These are phyloP conservation scores for Musca domestica DNA, from an alignment of 1,140 invertebrate species.

Conservation along the genomic window DNA sequence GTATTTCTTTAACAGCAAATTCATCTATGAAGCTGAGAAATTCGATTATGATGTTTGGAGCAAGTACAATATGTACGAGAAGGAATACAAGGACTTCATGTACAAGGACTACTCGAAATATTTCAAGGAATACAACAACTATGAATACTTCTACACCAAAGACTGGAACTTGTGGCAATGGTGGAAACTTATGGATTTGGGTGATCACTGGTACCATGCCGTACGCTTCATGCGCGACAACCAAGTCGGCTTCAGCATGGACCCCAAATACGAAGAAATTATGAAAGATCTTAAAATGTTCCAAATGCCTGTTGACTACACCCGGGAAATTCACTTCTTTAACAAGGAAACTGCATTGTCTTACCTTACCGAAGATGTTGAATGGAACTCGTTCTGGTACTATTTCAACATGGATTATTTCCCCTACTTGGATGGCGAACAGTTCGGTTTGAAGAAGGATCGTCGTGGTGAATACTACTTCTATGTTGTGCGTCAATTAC, in stretches of 20 bases:
- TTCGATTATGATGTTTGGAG: constrained; percentile 48
- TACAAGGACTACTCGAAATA: constrained; percentile 55
- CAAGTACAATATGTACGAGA: constrained; percentile 48
- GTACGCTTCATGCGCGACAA: constrained; percentile 43
- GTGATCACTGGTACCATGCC: constrained; percentile 57
- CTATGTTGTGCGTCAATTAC: constrained; percentile 62
- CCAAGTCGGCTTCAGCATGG: constrained; percentile 29
- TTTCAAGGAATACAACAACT: constrained; percentile 51
- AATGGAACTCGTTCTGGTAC: constrained; percentile 69
- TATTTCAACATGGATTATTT: constrained; percentile 65
- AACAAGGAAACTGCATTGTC: constrained; percentile 59
- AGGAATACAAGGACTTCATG: constrained; percentile 62
- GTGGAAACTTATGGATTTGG: constrained; percentile 48
- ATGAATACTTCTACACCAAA: constrained; percentile 42
- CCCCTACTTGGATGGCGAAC: constrained; percentile 57
- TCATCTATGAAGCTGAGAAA: constrained; percentile 58
- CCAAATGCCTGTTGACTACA: constrained; percentile 57
- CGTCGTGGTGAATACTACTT: constrained; percentile 65
- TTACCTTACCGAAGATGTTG: constrained; percentile 74
- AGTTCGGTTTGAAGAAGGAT: constrained; percentile 56
- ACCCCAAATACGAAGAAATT: constrained; percentile 33
- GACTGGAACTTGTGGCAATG: constrained; percentile 56
- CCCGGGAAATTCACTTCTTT: constrained; percentile 63
- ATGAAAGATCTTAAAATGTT: constrained; percentile 34
- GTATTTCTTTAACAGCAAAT: constrained; percentile 60